These are phyloP conservation scores for Columba guinea DNA, from an alignment of 2,797 vertebrate species.

Conservation along the genomic window DNA sequence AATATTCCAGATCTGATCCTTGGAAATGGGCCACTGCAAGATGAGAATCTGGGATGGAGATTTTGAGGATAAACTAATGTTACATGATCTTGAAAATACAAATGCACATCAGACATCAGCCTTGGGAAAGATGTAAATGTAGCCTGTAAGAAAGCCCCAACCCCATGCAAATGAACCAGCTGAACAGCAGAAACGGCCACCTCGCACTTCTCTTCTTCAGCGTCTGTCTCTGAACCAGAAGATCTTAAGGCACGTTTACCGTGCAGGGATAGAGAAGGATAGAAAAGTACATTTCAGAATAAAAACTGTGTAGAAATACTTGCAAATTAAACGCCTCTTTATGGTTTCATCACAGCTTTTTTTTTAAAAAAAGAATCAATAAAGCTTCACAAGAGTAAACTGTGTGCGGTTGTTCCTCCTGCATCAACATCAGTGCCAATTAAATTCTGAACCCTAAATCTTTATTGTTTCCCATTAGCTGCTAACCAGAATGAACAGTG, in stretches of 20 bases:
- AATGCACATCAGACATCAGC: not conserved
- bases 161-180: not conserved
- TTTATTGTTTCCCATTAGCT: conserved; percentile 61
- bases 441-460: conserved; percentile 54
- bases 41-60: not conserved
- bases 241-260: not conserved
- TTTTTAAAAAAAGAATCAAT: conserved; percentile 46
- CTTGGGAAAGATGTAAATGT: not conserved
- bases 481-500: conserved; percentile 23
- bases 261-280: not conserved
- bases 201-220: not conserved
- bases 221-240: not conserved
- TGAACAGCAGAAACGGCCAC: not conserved
- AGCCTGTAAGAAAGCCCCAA: not conserved
- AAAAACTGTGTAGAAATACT: conserved; percentile 59
- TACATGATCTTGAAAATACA: not conserved
- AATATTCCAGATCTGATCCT: not conserved
- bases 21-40: not conserved
- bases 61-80: not conserved
- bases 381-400: conserved; percentile 57
- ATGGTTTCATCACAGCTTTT: conserved; percentile 48
- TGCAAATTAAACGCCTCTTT: conserved; percentile 44
- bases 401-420: not conserved
- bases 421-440: conserved; percentile 41
- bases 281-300: conserved; percentile 25